These are phyloP conservation scores for Phrynosoma blainvillii DNA, from an alignment of 2,113 vertebrate species.

Conservation along the genomic window DNA sequence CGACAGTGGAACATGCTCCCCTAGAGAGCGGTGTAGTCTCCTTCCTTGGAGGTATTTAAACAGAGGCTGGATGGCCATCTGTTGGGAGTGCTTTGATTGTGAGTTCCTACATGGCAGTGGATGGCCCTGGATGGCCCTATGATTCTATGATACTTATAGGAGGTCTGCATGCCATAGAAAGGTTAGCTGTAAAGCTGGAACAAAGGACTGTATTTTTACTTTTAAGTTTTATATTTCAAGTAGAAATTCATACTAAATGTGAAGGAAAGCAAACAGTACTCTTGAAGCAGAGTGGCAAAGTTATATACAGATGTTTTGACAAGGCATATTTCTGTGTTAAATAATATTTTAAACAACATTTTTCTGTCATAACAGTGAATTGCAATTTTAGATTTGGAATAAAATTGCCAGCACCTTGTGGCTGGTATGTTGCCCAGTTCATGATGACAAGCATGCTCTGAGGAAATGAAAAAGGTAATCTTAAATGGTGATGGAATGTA, in stretches of 20 bases:
- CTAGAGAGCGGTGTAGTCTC: too few relatives aligned
- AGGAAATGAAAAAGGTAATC: background rate
- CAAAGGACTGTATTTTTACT: conserved; percentile 8
- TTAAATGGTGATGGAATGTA: background rate
- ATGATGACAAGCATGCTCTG: background rate
- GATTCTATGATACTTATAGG: too few relatives aligned
- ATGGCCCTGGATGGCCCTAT: too few relatives aligned
- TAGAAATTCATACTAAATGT: conserved; percentile 14
- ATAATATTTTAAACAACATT: conserved; percentile 12
- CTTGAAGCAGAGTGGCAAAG: background rate
- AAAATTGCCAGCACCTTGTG: background rate
- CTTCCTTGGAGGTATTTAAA: too few relatives aligned
- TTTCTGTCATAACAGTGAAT: conserved; percentile 3
- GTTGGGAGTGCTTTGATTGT: too few relatives aligned
- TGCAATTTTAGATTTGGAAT: conserved; percentile 24
- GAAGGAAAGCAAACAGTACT: background rate
- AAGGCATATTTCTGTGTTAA: background rate
- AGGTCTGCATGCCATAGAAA: too few relatives aligned
- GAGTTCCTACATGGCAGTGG: too few relatives aligned
- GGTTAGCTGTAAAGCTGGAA: background rate
- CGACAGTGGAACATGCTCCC: too few relatives aligned
- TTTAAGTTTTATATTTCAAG: background rate
- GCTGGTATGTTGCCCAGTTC: conserved; percentile 18
- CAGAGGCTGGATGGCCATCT: too few relatives aligned
- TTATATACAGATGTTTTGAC: conserved; percentile 4